Conservation (phyloP, 2,888 invertebrate genomes). For the Caenorhabditis sp. region DNA sequence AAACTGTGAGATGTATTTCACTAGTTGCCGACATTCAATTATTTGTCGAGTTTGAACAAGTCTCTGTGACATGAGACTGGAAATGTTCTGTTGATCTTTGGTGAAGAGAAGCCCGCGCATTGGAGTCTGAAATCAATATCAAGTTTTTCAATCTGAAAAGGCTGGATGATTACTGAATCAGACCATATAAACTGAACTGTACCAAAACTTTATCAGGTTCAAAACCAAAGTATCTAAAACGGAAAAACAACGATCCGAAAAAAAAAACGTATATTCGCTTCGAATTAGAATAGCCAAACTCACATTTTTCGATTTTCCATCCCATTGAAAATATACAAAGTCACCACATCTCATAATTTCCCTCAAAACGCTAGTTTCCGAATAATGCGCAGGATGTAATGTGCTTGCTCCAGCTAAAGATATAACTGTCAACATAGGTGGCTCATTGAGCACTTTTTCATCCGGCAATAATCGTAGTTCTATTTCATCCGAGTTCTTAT, state of each 20-base stretch:
- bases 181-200: no score
- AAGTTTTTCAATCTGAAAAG: no score
- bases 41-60: background rate
- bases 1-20: constrained; percentile 13
- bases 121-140: constrained; percentile 11
- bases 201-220: no score
- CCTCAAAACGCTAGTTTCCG: constrained; percentile 27
- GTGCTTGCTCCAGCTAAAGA: constrained; percentile 4
- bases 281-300: no score
- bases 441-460: background rate
- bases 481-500: background rate
- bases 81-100: background rate
- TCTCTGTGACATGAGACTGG: background rate
- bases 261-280: background rate
- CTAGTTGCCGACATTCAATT: constrained; percentile 18
- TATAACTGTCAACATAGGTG: constrained; percentile 4
- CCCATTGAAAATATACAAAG: constrained; percentile 27
- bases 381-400: constrained; percentile 15
- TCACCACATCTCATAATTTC: constrained; percentile 9
- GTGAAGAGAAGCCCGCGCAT: constrained; percentile 9
- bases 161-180: no score
- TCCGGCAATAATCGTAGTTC: background rate
- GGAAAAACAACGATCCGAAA: no score
- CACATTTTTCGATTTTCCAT: constrained; percentile 28
- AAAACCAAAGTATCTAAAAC: no score